Evolutionary conservation across 2,888 invertebrate species (phyloP).

Genomic region (Gortyna flavago): DNA sequence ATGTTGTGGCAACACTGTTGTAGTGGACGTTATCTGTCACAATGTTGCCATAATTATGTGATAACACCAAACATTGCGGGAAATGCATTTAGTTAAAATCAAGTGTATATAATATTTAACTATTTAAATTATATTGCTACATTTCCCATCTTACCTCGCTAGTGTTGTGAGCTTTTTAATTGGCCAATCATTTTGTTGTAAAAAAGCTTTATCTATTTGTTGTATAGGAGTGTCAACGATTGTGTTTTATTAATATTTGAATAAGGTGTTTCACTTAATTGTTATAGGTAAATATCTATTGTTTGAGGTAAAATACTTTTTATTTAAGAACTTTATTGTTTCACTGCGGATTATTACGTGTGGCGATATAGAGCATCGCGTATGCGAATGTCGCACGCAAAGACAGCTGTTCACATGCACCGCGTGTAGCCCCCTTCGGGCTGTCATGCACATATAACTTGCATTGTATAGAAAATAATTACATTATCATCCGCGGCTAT

Average conservation of each 20-base stretch:
- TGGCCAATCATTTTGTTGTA: slow-evolving; percentile 54
- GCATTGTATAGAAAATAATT: slow-evolving; percentile 4
- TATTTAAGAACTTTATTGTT: slow-evolving; percentile 25
- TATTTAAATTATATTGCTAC: slow-evolving; percentile 25
- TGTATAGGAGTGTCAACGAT: slow-evolving; percentile 43
- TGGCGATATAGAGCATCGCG: not conserved
- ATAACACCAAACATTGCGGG: slow-evolving; percentile 41
- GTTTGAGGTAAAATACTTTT: slow-evolving; percentile 39
- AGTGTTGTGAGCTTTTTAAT: slow-evolving; percentile 58
- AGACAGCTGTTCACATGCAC: not conserved
- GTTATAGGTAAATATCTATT: slow-evolving; percentile 9
- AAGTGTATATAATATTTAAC: slow-evolving; percentile 25
- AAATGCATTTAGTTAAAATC: slow-evolving; percentile 54
- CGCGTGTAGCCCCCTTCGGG: not conserved
- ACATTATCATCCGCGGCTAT: slow-evolving; percentile 1
- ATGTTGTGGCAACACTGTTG: slow-evolving; percentile 32
- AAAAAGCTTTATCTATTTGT: slow-evolving; percentile 53
- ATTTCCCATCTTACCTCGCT: slow-evolving; percentile 37
- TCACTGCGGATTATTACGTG: slow-evolving; percentile 13
- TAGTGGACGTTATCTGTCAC: slow-evolving; percentile 9
- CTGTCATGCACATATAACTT: not conserved
- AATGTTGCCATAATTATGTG: slow-evolving; percentile 37
- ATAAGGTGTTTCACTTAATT: slow-evolving; percentile 29
- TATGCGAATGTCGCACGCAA: slow-evolving; percentile 17
- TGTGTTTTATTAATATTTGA: slow-evolving; percentile 49